Conservation (phyloP, 2,113 vertebrate genomes). For the Sylvilagus bachmani region DNA sequence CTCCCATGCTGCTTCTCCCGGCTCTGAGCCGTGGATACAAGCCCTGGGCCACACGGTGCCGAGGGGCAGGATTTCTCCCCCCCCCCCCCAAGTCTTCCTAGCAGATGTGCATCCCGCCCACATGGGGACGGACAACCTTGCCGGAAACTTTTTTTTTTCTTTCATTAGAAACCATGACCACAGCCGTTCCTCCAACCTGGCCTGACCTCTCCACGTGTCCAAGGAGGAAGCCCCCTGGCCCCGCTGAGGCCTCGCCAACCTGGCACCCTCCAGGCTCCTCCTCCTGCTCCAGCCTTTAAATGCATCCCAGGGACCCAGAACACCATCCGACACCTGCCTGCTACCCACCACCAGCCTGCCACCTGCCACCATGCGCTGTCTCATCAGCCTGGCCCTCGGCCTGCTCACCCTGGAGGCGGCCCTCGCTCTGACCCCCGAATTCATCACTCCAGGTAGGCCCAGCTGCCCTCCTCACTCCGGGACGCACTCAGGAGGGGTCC, state of each 20-base stretch:
- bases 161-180: not conserved
- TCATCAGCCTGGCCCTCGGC: conserved; percentile 38
- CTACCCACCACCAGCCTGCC: not conserved
- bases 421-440: conserved; percentile 83
- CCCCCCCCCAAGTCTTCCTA: not conserved
- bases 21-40: no score
- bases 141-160: not conserved
- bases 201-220: not conserved
- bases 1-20: not conserved
- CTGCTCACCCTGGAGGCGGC: conserved; percentile 59
- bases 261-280: not conserved
- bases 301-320: no score
- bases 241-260: not conserved
- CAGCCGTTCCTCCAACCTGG: not conserved
- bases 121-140: not conserved
- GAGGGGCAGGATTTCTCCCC: no score
- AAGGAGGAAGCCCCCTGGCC: conserved; percentile 3
- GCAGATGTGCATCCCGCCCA: not conserved
- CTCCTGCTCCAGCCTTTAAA: conserved; percentile 7
- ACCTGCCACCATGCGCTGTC: not conserved
- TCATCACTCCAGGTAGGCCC: conserved; percentile 80
- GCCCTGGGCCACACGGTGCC: no score
- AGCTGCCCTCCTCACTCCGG: fast-evolving
- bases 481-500: fast-evolving
- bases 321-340: not conserved